Conservation (phyloP, 2,888 invertebrate species). For the Heliothis peltigera region DNA sequence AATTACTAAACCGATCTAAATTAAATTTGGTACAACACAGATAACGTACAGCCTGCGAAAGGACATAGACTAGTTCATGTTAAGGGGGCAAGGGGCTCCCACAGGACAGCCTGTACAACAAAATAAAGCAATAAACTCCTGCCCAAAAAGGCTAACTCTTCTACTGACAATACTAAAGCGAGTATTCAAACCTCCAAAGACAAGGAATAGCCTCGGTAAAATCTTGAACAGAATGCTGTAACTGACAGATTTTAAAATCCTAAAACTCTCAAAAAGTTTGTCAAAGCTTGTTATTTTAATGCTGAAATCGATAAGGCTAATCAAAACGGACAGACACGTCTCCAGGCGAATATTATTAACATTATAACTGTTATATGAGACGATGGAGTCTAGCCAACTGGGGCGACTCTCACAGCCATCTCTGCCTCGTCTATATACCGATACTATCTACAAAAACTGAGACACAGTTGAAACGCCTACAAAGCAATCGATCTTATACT, state of each 20-base stretch:
- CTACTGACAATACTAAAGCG: constrained; percentile 14
- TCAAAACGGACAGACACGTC: constrained; percentile 31
- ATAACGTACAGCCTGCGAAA: too few species aligned
- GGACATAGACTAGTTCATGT: too few species aligned
- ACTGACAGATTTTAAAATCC: constrained; percentile 5
- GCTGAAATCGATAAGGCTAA: constrained; percentile 34
- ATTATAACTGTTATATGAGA: constrained; percentile 42
- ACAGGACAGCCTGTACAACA: too few species aligned
- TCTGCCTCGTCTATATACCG: constrained; percentile 37
- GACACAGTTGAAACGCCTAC: constrained; percentile 34
- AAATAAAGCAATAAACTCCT: neutral
- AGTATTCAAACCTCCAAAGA: constrained; percentile 9
- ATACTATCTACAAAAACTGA: constrained; percentile 43
- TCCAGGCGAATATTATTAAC: constrained; percentile 56
- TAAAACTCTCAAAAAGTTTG: neutral
- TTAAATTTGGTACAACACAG: too few species aligned
- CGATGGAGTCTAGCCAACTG: constrained; percentile 74
- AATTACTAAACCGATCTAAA: too few species aligned
- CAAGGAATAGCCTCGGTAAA: constrained; percentile 27
- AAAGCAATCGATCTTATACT: constrained; percentile 37
- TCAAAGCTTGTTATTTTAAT: constrained; percentile 12
- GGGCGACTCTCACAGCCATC: constrained; percentile 62
- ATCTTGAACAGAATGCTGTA: constrained; percentile 14
- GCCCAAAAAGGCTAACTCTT: constrained; percentile 9
- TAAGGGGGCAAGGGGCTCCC: too few species aligned